Conservation (phyloP, 2,113 vertebrate genomes). For the Dendropsophus ebraccatus region DNA sequence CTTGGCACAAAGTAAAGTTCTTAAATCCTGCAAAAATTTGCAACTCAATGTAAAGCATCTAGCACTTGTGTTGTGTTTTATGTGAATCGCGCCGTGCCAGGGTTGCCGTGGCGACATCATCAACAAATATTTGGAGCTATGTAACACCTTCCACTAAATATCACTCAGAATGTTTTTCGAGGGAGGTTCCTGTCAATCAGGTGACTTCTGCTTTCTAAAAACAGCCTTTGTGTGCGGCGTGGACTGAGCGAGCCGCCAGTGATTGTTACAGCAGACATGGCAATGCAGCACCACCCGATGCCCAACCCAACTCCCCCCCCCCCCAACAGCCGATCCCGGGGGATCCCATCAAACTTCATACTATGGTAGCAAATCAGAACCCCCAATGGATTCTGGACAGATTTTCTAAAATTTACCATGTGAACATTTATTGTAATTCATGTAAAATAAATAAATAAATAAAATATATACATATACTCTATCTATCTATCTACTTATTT, state of each 20-base stretch:
- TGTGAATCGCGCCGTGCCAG: constrained; percentile 75
- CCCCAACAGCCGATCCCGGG: neutral
- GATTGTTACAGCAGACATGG: neutral
- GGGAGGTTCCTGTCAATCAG: constrained; percentile 76
- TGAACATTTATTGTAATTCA: too few species aligned
- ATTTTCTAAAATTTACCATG: too few species aligned
- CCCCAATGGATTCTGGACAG: too few species aligned
- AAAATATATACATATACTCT: too few species aligned
- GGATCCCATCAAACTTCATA: neutral
- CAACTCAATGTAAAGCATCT: constrained; percentile 55
- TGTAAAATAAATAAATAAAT: too few species aligned
- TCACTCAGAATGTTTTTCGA: constrained; percentile 85
- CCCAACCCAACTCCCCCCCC: too few species aligned
- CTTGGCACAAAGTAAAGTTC: constrained; percentile 12
- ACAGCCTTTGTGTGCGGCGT: constrained; percentile 72
- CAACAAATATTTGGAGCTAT: constrained; percentile 91
- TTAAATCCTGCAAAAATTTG: constrained; percentile 59
- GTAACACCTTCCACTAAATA: constrained; percentile 88
- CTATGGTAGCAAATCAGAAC: too few species aligned
- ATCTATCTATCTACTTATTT: too few species aligned
- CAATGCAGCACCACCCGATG: neutral
- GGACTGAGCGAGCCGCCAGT: neutral
- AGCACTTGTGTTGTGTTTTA: constrained; percentile 71
- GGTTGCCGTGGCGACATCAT: constrained; percentile 80
- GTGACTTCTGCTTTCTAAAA: constrained; percentile 71